Percentiles rank a stretch among this genome's conserved stretches.
phyloP scores from a whole-genome alignment of 2,113 vertebrate genomes.

The Emydura subglobosa region DNA sequence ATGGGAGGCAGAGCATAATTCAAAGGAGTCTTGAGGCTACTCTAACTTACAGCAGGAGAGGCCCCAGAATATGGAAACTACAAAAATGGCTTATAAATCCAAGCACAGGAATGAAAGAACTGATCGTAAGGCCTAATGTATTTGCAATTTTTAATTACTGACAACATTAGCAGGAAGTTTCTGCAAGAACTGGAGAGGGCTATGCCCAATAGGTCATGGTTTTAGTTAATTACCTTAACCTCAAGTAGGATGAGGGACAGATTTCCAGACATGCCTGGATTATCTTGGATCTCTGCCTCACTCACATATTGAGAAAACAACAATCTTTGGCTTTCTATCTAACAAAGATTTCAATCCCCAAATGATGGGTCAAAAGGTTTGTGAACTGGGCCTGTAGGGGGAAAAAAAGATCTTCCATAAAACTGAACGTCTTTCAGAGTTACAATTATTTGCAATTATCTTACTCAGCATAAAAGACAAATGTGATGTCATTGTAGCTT shows the following conservation, averaged over 20 bases:
- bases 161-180: not conserved
- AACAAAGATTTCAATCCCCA: slow-evolving; percentile 46
- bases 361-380: slow-evolving; percentile 57
- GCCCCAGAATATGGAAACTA: not conserved
- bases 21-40: not conserved
- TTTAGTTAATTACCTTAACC: not conserved
- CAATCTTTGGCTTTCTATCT: slow-evolving; percentile 37
- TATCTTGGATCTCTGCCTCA: not conserved
- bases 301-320: slow-evolving; percentile 8
- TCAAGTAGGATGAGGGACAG: not conserved
- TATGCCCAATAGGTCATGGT: not conserved
- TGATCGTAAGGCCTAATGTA: not conserved
- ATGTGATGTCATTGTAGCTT: slow-evolving; percentile 56
- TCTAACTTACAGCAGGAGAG: not conserved
- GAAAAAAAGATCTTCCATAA: slow-evolving; percentile 21
- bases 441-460: slow-evolving; percentile 68
- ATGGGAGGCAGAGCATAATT: not conserved
- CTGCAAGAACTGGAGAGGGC: not conserved
- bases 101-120: not conserved
- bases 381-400: slow-evolving; percentile 29
- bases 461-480: slow-evolving; percentile 68
- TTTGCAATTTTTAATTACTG: not conserved
- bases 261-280: not conserved
- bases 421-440: slow-evolving; percentile 57
- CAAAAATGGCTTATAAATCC: not conserved